phyloP scores from a whole-genome alignment of 1,140 invertebrate species.

The Drosophila bocqueti region DNA sequence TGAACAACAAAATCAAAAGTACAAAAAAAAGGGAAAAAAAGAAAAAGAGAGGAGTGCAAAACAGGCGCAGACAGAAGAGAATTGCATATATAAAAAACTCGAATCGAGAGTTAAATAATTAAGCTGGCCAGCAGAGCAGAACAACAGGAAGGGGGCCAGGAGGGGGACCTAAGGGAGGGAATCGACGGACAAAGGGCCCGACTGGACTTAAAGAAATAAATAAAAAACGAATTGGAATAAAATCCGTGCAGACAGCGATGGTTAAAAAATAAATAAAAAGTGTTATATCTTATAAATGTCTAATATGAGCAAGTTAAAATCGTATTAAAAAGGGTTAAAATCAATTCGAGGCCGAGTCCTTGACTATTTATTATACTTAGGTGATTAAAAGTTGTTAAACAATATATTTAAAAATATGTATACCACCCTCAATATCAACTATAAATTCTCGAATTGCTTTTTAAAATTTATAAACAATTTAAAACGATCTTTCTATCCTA shows the following conservation, averaged over 20 bases:
- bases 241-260: constrained; percentile 47
- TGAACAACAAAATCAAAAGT: constrained; percentile 35
- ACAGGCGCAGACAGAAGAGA: constrained; percentile 32
- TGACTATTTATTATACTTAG: background rate
- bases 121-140: constrained; percentile 68
- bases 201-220: constrained; percentile 37
- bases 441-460: background rate
- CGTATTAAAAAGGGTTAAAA: background rate
- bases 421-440: background rate
- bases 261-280: background rate
- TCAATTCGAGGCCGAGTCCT: background rate
- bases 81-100: constrained; percentile 56
- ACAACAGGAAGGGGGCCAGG: constrained; percentile 46
- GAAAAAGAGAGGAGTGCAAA: constrained; percentile 4
- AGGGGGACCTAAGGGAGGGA: constrained; percentile 7
- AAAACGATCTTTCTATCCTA: background rate
- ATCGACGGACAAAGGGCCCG: constrained; percentile 54
- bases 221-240: constrained; percentile 54
- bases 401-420: background rate
- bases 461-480: no score
- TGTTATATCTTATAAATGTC: background rate
- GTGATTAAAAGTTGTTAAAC: no score
- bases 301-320: background rate
- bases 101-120: constrained; percentile 72
- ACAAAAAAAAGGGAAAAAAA: background rate